Percentiles rank a stretch among this genome's conserved stretches.
These are phyloP conservation scores for Megaustenia siamemsis DNA, from an alignment of 2,888 invertebrate species.

Conservation along the genomic window DNA sequence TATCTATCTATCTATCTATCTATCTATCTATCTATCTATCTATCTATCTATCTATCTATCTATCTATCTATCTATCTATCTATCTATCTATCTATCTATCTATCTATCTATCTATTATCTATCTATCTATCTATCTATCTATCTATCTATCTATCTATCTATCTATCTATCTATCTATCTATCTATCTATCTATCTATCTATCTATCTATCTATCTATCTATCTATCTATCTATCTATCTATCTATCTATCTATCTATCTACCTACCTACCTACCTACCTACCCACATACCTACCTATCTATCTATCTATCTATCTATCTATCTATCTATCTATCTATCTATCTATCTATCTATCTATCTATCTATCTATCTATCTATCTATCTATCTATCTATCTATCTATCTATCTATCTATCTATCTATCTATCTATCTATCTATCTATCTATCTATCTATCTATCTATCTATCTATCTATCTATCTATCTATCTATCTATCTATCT, in stretches of 20 bases:
- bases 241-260: neutral
- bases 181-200: neutral
- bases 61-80: neutral
- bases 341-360: neutral
- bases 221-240: neutral
- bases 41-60: neutral
- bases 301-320: constrained; percentile 6
- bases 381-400: neutral
- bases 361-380: neutral
- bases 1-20: neutral
- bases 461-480: too few relatives aligned
- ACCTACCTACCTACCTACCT: neutral
- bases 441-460: too few relatives aligned
- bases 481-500: too few relatives aligned
- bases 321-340: neutral
- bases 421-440: too few relatives aligned
- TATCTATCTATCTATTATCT: too few relatives aligned
- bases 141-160: neutral
- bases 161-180: neutral
- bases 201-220: neutral
- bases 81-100: neutral
- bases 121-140: too few relatives aligned
- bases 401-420: neutral
- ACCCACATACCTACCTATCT: neutral
- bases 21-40: neutral